Evolutionary conservation across 1,140 invertebrate genomes (phyloP).

Genomic region (Myzus persicae): DNA sequence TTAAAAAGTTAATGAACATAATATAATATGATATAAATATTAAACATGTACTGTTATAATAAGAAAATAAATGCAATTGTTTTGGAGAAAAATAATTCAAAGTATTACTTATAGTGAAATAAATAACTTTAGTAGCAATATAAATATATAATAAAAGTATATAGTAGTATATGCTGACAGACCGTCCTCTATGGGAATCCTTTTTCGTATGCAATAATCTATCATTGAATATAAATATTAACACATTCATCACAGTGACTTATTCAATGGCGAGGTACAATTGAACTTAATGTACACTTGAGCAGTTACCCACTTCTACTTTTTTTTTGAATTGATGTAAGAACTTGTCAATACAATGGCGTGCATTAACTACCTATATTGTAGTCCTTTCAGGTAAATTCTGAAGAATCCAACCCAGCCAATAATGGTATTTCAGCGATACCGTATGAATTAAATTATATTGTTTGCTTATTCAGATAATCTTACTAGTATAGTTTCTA

Average conservation of each 20-base stretch:
- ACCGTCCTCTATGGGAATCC: neutral
- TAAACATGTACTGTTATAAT: neutral
- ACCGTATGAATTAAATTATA: neutral
- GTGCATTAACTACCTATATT: neutral
- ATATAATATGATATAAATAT: neutral
- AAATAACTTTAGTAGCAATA: neutral
- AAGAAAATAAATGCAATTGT: neutral
- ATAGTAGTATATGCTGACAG: neutral
- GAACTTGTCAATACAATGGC: neutral
- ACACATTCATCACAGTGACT: neutral
- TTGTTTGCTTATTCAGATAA: neutral
- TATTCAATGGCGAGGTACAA: neutral
- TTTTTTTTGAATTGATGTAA: neutral
- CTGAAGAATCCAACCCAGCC: neutral
- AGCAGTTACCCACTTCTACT: neutral
- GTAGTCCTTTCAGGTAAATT: neutral
- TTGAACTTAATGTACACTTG: neutral
- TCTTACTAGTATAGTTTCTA: neutral
- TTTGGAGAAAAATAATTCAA: neutral
- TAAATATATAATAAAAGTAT: neutral
- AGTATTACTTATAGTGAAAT: neutral
- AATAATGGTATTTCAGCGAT: neutral
- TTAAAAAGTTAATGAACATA: neutral
- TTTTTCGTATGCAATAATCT: neutral
- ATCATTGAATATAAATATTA: neutral